Evolutionary conservation across 2,888 invertebrate genomes (phyloP).

Genomic region (Clepsis dumicolana): DNA sequence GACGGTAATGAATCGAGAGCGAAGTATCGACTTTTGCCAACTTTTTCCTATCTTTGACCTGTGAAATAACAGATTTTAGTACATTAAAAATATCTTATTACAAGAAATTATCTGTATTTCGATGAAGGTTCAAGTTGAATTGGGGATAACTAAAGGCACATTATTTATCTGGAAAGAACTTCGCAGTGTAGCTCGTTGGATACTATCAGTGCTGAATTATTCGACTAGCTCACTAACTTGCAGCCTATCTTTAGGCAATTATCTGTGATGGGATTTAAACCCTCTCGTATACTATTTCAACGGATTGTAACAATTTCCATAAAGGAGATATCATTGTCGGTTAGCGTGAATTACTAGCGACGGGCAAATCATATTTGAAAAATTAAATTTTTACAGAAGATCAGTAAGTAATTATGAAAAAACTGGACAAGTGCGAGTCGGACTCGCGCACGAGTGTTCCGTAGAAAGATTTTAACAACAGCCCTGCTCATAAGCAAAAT

Average conservation of each 20-base stretch:
- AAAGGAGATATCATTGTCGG: constrained; percentile 2
- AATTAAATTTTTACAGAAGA: neutral
- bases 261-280: constrained; percentile 53
- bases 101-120: neutral
- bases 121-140: constrained; percentile 16
- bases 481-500: no score
- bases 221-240: constrained; percentile 52
- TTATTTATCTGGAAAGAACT: constrained; percentile 51
- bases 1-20: no score
- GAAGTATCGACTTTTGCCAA: neutral
- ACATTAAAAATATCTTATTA: neutral
- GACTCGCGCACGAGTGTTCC: no score
- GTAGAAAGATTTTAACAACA: no score
- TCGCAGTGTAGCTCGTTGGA: constrained; percentile 43
- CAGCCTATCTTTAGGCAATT: constrained; percentile 56
- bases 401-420: neutral
- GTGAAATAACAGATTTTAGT: neutral
- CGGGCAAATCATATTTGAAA: neutral
- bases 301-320: constrained; percentile 44
- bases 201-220: constrained; percentile 53
- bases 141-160: constrained; percentile 44
- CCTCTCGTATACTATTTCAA: constrained; percentile 50
- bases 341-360: neutral
- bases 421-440: neutral
- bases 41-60: neutral